These are phyloP conservation scores for Trachemys scripta DNA, from an alignment of 2,113 vertebrate species.

Conservation along the genomic window DNA sequence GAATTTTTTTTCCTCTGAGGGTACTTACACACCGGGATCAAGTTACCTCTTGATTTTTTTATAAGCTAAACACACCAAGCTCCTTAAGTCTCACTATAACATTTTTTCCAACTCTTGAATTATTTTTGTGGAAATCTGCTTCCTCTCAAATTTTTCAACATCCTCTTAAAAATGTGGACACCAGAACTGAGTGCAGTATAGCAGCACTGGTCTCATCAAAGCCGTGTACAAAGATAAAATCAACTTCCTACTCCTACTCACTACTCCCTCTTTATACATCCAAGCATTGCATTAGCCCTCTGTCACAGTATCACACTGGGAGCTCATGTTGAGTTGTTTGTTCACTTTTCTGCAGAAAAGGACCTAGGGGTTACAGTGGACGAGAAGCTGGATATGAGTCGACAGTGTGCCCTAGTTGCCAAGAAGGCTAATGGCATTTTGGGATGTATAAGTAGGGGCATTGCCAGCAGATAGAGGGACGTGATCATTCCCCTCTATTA, in stretches of 20 bases:
- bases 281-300: background rate
- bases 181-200: background rate
- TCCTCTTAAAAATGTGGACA: background rate
- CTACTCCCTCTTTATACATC: background rate
- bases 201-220: background rate
- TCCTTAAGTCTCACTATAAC: background rate
- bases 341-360: background rate
- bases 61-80: background rate
- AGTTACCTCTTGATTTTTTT: background rate
- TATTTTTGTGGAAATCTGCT: background rate
- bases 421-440: too few species aligned
- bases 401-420: too few species aligned
- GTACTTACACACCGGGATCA: background rate
- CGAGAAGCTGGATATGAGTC: too few species aligned
- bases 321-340: background rate
- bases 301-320: background rate
- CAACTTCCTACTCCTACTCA: background rate
- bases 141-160: background rate
- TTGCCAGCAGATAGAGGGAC: too few species aligned
- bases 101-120: background rate
- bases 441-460: too few species aligned
- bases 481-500: too few species aligned
- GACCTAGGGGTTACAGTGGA: too few species aligned
- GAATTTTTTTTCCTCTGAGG: background rate
- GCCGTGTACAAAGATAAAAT: background rate